phyloP scores from a whole-genome alignment of 2,888 invertebrate genomes.

The Piscicola geometra region DNA sequence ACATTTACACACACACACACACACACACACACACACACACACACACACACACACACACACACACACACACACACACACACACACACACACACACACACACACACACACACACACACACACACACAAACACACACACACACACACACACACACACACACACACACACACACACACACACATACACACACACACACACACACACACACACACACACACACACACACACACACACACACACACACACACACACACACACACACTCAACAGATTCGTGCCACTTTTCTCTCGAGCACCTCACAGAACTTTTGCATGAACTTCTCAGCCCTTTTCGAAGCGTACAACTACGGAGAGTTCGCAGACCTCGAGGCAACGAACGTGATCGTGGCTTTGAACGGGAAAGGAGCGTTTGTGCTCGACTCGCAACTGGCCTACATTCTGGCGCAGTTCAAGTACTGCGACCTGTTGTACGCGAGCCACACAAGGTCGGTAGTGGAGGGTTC shows the following conservation, averaged over 20 bases:
- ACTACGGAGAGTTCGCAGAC: constrained; percentile 39
- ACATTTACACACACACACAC: constrained; percentile 40
- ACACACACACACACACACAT: constrained; percentile 23
- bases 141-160: constrained; percentile 13
- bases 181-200: constrained; percentile 12
- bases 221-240: constrained; percentile 5
- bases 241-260: constrained; percentile 18
- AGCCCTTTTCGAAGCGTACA: constrained; percentile 44
- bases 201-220: constrained; percentile 15
- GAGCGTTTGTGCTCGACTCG: constrained; percentile 42
- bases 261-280: constrained; percentile 32
- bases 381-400: constrained; percentile 42
- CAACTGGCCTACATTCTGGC: constrained; percentile 37
- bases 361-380: constrained; percentile 42
- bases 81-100: constrained; percentile 30
- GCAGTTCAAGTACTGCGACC: constrained; percentile 40
- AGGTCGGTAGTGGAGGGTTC: too few relatives aligned
- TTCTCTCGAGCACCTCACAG: constrained; percentile 35
- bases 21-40: constrained; percentile 35
- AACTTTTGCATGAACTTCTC: constrained; percentile 43
- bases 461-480: constrained; percentile 41
- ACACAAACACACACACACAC: constrained; percentile 12
- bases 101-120: constrained; percentile 16
- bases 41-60: constrained; percentile 37
- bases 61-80: constrained; percentile 36